Conservation (phyloP, 2,888 invertebrate genomes). For the Agelastica alni region DNA sequence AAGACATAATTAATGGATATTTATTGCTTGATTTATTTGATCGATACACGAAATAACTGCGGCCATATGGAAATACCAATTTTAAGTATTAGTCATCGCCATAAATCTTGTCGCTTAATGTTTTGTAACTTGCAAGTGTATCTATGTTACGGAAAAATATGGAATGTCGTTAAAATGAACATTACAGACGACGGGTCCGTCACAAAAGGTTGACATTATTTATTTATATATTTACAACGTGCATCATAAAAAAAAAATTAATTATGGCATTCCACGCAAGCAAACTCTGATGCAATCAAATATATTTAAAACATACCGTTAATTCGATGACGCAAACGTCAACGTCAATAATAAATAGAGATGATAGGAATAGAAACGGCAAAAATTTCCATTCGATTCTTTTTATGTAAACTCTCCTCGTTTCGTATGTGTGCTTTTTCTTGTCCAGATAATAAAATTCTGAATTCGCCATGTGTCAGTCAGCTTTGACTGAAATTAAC, state of each 20-base stretch:
- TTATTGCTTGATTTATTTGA: constrained; percentile 22
- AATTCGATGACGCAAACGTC: too few relatives aligned
- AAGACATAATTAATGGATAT: constrained; percentile 19
- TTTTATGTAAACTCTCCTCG: too few relatives aligned
- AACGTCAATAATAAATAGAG: too few relatives aligned
- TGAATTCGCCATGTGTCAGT: constrained; percentile 44
- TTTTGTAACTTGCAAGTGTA: too few relatives aligned
- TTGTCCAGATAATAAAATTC: constrained; percentile 38
- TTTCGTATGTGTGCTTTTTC: constrained; percentile 23
- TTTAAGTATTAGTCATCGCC: constrained; percentile 21
- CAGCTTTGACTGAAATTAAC: constrained; percentile 44
- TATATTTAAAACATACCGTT: too few relatives aligned
- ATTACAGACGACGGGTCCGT: constrained; percentile 11
- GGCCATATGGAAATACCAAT: constrained; percentile 23
- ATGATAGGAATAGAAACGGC: too few relatives aligned
- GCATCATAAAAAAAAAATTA: too few relatives aligned
- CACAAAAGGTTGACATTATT: neutral
- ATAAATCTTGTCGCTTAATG: constrained; percentile 20
- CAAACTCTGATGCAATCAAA: too few relatives aligned
- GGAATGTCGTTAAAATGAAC: constrained; percentile 7
- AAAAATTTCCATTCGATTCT: too few relatives aligned
- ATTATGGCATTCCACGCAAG: too few relatives aligned
- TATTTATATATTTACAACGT: neutral
- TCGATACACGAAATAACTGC: constrained; percentile 18
- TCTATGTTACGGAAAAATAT: constrained; percentile 12